These are phyloP conservation scores for Ectropis grisescens DNA, from an alignment of 1,140 invertebrate species.

Conservation along the genomic window DNA sequence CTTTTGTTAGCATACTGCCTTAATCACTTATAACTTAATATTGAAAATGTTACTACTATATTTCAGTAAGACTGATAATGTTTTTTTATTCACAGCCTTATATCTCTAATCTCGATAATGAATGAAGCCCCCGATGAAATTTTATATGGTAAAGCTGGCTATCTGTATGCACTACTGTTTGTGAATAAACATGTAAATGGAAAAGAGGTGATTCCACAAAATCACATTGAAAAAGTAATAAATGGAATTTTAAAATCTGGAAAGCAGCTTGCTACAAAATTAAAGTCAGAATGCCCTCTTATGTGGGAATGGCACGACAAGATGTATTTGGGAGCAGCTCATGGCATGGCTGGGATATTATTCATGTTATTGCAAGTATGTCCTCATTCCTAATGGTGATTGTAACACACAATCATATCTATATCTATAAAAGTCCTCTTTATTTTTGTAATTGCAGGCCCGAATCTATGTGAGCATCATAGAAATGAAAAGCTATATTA, in stretches of 20 bases:
- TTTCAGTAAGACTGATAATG: no score
- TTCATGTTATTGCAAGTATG: slow-evolving; percentile 84
- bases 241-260: slow-evolving; percentile 65
- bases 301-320: slow-evolving; percentile 92
- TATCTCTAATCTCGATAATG: slow-evolving; percentile 64
- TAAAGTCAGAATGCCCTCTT: slow-evolving; percentile 73
- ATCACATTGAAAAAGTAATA: slow-evolving; percentile 54
- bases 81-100: slow-evolving; percentile 60
- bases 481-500: slow-evolving; percentile 57
- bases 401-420: neutral
- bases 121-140: slow-evolving; percentile 83
- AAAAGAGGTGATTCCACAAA: slow-evolving; percentile 37
- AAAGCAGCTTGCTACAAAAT: slow-evolving; percentile 65
- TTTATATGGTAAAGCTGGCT: slow-evolving; percentile 88
- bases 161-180: slow-evolving; percentile 83
- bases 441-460: slow-evolving; percentile 71
- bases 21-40: no score
- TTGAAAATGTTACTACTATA: no score
- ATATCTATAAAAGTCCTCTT: no score
- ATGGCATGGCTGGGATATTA: slow-evolving; percentile 89
- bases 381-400: neutral
- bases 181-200: slow-evolving; percentile 73
- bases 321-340: slow-evolving; percentile 89
- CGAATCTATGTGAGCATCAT: slow-evolving; percentile 64
- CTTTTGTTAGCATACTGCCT: no score